phyloP scores from a whole-genome alignment of 2,797 vertebrate genomes.

The Melopsittacus undulatus region DNA sequence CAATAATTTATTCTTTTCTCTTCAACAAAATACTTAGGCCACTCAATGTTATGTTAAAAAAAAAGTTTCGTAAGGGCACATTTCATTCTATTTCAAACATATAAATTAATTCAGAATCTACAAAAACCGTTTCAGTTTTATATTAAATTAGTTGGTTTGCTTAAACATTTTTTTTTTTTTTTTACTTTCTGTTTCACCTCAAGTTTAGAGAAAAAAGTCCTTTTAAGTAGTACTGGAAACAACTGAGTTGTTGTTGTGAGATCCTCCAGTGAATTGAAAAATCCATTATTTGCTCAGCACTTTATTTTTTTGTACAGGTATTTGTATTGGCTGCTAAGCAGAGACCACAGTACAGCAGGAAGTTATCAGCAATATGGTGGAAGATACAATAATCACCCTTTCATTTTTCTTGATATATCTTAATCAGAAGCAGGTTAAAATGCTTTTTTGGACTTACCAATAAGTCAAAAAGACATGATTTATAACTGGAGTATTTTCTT shows the following conservation, averaged over 20 bases:
- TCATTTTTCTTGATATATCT: not conserved
- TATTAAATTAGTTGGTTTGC: not conserved
- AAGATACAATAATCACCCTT: not conserved
- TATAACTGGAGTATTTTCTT: not conserved
- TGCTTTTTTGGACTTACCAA: not conserved
- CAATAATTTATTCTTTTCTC: not conserved
- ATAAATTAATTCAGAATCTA: not conserved
- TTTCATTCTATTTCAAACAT: not conserved
- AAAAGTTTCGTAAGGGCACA: not conserved
- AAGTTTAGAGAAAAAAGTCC: not conserved
- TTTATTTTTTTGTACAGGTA: not conserved
- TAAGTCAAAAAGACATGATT: not conserved
- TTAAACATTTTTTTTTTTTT: not conserved
- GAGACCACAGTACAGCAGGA: not conserved
- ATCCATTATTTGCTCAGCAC: not conserved
- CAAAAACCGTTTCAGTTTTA: not conserved
- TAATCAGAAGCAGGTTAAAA: not conserved
- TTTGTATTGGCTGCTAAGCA: not conserved
- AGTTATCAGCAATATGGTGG: not conserved
- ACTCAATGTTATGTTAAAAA: not conserved
- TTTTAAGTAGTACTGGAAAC: not conserved
- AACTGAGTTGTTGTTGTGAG: not conserved
- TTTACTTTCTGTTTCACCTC: not conserved
- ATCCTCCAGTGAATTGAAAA: not conserved
- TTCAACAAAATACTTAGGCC: not conserved